Percentiles rank a stretch among this genome's conserved stretches.
These are phyloP conservation scores for Drosophila prolongata DNA, from an alignment of 2,888 invertebrate genomes.

Conservation along the genomic window DNA sequence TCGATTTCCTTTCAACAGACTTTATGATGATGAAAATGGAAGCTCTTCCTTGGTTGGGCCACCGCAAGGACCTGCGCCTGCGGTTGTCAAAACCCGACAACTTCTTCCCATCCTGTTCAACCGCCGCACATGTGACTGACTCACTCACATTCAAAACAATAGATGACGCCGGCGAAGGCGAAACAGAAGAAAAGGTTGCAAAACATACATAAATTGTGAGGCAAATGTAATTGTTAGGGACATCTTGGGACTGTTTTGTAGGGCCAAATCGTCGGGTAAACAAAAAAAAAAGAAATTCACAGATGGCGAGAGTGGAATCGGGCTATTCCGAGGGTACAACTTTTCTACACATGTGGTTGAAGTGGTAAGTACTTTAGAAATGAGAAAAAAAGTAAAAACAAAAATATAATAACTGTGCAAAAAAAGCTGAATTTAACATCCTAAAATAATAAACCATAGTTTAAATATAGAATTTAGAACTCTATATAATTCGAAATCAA, in stretches of 20 bases:
- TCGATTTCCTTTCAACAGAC: slow-evolving; percentile 76
- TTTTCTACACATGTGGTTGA: not conserved
- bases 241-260: slow-evolving; percentile 54
- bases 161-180: slow-evolving; percentile 37
- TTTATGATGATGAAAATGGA: slow-evolving; percentile 77
- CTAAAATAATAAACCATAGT: no score
- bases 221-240: slow-evolving; percentile 67
- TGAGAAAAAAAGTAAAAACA: not conserved
- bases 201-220: slow-evolving; percentile 67
- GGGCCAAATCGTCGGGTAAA: slow-evolving; percentile 48
- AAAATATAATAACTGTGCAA: not conserved
- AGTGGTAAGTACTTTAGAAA: slow-evolving; percentile 1
- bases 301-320: not conserved
- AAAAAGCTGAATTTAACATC: not conserved
- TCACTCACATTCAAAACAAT: slow-evolving; percentile 65
- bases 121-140: slow-evolving; percentile 30
- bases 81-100: slow-evolving; percentile 54
- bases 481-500: no score
- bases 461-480: no score
- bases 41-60: slow-evolving; percentile 43
- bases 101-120: not conserved
- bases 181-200: slow-evolving; percentile 47
- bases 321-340: not conserved
- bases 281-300: slow-evolving; percentile 43
- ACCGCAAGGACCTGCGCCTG: slow-evolving; percentile 56